Evolutionary conservation across 1,140 invertebrate genomes (phyloP), one percentile per base, ranked within the genome.

Genomic region (Bombus haemorrhoidalis): DNA sequence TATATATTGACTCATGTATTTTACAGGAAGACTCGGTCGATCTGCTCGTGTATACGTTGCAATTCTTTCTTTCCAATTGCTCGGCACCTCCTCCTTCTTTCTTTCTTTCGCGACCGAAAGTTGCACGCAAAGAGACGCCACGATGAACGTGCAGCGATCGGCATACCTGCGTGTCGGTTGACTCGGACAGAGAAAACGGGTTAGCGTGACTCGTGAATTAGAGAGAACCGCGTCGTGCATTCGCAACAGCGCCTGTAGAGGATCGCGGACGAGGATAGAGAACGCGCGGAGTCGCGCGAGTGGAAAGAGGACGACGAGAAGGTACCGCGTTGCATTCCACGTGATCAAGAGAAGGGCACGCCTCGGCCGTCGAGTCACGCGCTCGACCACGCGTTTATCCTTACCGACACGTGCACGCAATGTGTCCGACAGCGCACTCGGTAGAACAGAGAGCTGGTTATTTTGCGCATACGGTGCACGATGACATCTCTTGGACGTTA

Each of bases 271-370:
- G 22, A 66, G 39, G 81, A 66, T 43, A 6, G 71, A 69, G 66
- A n/a, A 57, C 10, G 47, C 18, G 18, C 39, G 86, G 81, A 62
- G 78, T 41, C 59, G 77, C 39, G 71, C 18, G 72, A 39, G 47
- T 32, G 71, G n/a, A 73, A 64, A 74, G 43, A 43, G 22, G 57
- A 80, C n/a, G 41, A 47, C 28, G 64, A 72, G 37, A 86, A 47
- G 34, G 82, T 66, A 86, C 93, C 93, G 94, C 94, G 91, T 94
- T 94, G 90, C 92, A 90, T 93, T 94, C 91, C 93, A 94, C 94
- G 94, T 94, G 94, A 95, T 93, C 89, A 78, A 53, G 92, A 92
- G 92, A 94, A 93, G 92, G 93, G 92, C 93, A 93, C 90, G 89
- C 91, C 90, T 93, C 89, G 91, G 81, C 82, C 53, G 87, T 28